Percentiles rank a stretch among this genome's conserved stretches.
Conservation (phyloP, 2,113 vertebrate genomes). For the Alexandromys fortis region DNA sequence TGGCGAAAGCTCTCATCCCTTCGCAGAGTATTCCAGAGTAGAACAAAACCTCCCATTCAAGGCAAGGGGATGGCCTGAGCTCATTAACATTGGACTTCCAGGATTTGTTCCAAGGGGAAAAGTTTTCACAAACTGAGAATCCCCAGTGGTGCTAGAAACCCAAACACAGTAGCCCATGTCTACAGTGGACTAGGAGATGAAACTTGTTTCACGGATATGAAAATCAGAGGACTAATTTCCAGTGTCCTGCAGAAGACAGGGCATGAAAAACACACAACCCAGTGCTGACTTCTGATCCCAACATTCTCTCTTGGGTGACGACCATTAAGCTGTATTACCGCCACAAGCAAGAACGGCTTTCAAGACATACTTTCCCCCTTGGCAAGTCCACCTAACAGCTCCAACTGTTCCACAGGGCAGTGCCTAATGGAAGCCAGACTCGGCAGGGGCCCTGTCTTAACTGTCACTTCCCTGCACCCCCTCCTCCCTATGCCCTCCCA, state of each 20-base stretch:
- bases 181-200: constrained; percentile 59
- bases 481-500: not conserved
- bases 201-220: not conserved
- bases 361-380: not conserved
- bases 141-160: constrained; percentile 69
- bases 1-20: constrained; percentile 39
- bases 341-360: not conserved
- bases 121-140: constrained; percentile 76
- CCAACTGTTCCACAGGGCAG: not conserved
- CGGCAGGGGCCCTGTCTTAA: not conserved
- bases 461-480: not conserved
- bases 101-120: constrained; percentile 73
- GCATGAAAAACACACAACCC: not conserved
- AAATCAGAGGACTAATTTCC: constrained; percentile 18
- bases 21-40: constrained; percentile 30
- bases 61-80: constrained; percentile 37
- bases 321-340: not conserved
- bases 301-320: not conserved
- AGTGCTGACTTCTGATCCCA: not conserved
- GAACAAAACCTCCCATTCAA: constrained; percentile 81
- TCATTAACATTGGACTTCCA: constrained; percentile 72
- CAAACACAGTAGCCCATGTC: constrained; percentile 77
- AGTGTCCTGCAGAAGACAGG: not conserved
- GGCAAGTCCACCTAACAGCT: not conserved
- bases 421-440: not conserved